These are phyloP conservation scores for Dusona sp. DNA, from an alignment of 2,888 invertebrate genomes.

Conservation along the genomic window DNA sequence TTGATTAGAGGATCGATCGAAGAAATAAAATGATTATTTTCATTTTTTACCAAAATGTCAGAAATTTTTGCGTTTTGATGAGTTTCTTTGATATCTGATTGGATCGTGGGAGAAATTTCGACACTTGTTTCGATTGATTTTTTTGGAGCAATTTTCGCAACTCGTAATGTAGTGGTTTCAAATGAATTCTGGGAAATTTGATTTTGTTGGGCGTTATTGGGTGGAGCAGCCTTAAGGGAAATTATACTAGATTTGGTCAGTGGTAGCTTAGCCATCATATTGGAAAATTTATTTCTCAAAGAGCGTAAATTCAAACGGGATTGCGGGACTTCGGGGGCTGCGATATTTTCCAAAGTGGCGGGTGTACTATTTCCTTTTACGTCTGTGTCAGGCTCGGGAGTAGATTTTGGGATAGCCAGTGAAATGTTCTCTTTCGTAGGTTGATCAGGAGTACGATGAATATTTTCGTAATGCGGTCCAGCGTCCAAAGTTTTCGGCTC, in stretches of 20 bases:
- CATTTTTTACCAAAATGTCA: neutral
- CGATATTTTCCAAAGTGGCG: constrained; percentile 38
- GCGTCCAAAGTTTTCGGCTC: neutral
- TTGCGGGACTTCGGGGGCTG: constrained; percentile 38
- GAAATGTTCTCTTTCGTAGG: constrained; percentile 19
- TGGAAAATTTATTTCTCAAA: constrained; percentile 67
- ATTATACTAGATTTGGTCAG: constrained; percentile 63
- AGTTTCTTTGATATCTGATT: constrained; percentile 6
- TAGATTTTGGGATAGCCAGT: neutral
- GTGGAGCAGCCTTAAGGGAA: constrained; percentile 54
- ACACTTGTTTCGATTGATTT: neutral
- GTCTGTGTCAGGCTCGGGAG: constrained; percentile 17
- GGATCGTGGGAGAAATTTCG: constrained; percentile 11
- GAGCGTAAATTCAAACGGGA: constrained; percentile 68
- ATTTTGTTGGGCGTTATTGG: constrained; percentile 18
- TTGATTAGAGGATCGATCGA: constrained; percentile 11
- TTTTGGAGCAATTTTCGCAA: neutral
- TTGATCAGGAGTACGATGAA: constrained; percentile 18
- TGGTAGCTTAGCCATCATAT: constrained; percentile 70
- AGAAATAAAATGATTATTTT: neutral
- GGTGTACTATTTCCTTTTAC: constrained; percentile 10
- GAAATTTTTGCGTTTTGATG: neutral
- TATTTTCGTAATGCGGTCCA: constrained; percentile 23
- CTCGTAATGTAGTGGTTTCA: neutral
- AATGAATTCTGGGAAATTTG: neutral